A percentile compares a stretch with the other conserved stretches of the same genome.
phyloP scores from a whole-genome alignment of 2,113 vertebrate species.

The Cariama cristata region DNA sequence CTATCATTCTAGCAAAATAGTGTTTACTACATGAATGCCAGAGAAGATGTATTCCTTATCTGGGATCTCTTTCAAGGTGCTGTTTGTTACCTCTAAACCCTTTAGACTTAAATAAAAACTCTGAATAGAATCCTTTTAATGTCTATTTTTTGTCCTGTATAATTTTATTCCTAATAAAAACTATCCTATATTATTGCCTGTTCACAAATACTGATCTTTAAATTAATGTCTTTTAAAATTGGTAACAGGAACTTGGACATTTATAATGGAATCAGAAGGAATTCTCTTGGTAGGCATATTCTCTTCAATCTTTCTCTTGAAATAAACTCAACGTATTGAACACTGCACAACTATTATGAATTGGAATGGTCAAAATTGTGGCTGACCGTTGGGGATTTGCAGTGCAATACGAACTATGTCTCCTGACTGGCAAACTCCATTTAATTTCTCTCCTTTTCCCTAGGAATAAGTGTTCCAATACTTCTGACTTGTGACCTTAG shows the following conservation, averaged over 20 bases:
- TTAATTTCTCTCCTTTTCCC: constrained; percentile 43
- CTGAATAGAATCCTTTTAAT: not conserved
- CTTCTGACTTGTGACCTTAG: not conserved
- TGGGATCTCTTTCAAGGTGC: not conserved
- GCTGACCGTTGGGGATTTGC: not conserved
- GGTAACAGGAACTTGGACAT: not conserved
- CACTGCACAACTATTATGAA: not conserved
- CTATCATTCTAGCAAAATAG: not conserved
- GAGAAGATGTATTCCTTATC: not conserved
- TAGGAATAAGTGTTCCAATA: constrained; percentile 40
- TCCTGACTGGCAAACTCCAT: constrained; percentile 41
- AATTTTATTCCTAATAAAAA: not conserved
- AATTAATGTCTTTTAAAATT: not conserved
- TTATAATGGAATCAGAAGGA: not conserved
- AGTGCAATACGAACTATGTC: not conserved
- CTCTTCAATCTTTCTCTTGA: not conserved
- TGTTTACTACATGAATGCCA: not conserved
- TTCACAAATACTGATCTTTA: not conserved
- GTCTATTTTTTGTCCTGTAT: not conserved
- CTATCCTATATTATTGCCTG: not conserved
- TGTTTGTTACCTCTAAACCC: not conserved
- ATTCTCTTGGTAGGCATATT: not conserved
- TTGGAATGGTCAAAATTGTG: constrained; percentile 42
- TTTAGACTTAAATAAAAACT: not conserved
- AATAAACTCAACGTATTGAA: constrained; percentile 48